Conservation (phyloP, 2,888 invertebrate species). For the Ligdia adustata region DNA sequence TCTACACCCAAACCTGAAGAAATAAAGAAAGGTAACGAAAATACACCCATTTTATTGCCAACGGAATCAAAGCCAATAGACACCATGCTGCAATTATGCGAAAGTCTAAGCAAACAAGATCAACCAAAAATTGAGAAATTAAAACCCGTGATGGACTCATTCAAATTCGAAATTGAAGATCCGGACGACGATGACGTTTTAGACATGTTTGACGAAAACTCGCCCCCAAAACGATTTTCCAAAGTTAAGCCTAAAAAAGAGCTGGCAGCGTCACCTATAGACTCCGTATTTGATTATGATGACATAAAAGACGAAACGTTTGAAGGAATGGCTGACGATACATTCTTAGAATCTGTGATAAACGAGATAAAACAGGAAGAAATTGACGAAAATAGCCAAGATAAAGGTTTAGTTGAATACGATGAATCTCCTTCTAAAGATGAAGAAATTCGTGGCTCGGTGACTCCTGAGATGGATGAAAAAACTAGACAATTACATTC, state of each 20-base stretch:
- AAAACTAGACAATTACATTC: constrained; percentile 46
- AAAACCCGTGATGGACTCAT: constrained; percentile 70
- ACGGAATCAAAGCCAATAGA: constrained; percentile 36
- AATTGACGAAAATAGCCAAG: constrained; percentile 62
- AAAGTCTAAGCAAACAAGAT: constrained; percentile 23
- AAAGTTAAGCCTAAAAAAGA: constrained; percentile 44
- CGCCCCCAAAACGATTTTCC: constrained; percentile 50
- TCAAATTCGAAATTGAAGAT: constrained; percentile 73
- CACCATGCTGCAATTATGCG: constrained; percentile 41
- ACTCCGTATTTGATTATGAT: constrained; percentile 47
- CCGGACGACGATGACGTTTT: constrained; percentile 68
- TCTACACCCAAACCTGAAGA: constrained; percentile 58
- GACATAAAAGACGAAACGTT: constrained; percentile 57
- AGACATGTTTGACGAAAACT: constrained; percentile 63
- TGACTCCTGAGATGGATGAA: constrained; percentile 70
- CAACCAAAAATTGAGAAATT: constrained; percentile 58
- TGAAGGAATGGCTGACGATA: constrained; percentile 66
- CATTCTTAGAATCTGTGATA: constrained; percentile 73
- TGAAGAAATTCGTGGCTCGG: constrained; percentile 43
- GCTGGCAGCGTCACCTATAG: constrained; percentile 36
- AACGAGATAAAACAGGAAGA: constrained; percentile 74
- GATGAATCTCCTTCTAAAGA: constrained; percentile 63
- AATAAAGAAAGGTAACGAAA: constrained; percentile 33
- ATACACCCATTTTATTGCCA: too few relatives aligned
- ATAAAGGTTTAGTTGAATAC: constrained; percentile 74